Evolutionary conservation across 92 coral and sea anemone genomes (phyloP), one percentile per base, ranked within the genome.

Genomic region (Blastomussa wellsi): DNA sequence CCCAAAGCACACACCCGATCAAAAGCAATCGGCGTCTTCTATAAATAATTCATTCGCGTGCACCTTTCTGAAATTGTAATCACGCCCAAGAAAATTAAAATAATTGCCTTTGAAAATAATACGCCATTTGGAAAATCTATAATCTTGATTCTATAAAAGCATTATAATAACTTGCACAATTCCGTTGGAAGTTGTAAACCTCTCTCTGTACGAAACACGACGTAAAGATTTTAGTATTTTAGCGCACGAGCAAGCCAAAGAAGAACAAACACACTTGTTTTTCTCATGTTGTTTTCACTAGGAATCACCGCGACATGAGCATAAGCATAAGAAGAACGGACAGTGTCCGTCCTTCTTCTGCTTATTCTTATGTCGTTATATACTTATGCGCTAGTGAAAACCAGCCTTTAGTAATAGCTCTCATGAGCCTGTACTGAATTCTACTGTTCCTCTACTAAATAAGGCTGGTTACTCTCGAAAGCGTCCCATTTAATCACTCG

Each of bases 31-130:
- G 77, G 53, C 37, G 85, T 52, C 4, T 35, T 52, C 36, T 69
- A 35, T 81, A 37, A 81, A 81, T 81, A 70, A 81, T 81, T 81
- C 24, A 51, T 47, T 47, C 37, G 67, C 62, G 53, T 81, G 72
- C 83, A 13, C 49, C 68, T n/a, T 11, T 51, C 78, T 70, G 36
- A 51, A 71, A 81, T 69, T 81, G 70, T 81, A 69, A 81, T 69
- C 60, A 14, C 65, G 31, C 28, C 49, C 49, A 74, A 77, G 36
- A 59, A 57, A 78, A 33, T 1, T 17, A 68, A 69, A 35, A 68
- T 33, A 68, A 33, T 33, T 33, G 14, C 7, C 8, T 20, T 9
- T 20, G 5, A 1, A 53, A 22, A 24, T 24, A 31, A 22, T 14
- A 29, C 9, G 68, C 1, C 29, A 79, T 28, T 24, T 16, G 48